These are phyloP conservation scores for Philereme vetulata DNA, from an alignment of 2,888 invertebrate species.

Conservation along the genomic window DNA sequence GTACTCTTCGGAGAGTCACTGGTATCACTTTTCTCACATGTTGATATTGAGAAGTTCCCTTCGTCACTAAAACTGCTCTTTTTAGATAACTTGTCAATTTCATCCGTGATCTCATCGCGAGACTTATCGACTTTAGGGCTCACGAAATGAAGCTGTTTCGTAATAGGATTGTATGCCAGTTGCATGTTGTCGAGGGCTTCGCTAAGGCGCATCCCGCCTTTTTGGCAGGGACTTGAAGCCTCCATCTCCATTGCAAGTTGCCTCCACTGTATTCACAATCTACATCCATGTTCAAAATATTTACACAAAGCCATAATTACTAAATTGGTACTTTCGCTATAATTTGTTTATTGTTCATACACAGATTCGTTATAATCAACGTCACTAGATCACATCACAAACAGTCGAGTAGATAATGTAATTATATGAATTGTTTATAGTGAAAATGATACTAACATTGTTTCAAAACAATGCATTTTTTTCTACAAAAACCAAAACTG, in stretches of 20 bases:
- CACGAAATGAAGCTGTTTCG: slow-evolving; percentile 88
- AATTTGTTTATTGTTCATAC: slow-evolving; percentile 8
- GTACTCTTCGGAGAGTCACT: slow-evolving; percentile 81
- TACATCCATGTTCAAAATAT: slow-evolving; percentile 59
- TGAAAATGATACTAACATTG: slow-evolving; percentile 8
- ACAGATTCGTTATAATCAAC: slow-evolving; percentile 3
- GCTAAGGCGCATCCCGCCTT: slow-evolving; percentile 85
- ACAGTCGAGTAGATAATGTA: slow-evolving; percentile 24
- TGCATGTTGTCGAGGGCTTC: slow-evolving; percentile 89
- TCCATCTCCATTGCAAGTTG: slow-evolving; percentile 63
- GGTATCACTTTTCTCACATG: slow-evolving; percentile 80
- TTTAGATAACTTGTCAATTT: slow-evolving; percentile 75
- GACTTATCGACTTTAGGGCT: slow-evolving; percentile 72
- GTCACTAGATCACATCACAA: slow-evolving; percentile 18
- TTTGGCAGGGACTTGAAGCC: slow-evolving; percentile 67
- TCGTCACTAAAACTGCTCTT: slow-evolving; percentile 82
- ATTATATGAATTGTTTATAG: slow-evolving; percentile 42
- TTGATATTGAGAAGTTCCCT: slow-evolving; percentile 78
- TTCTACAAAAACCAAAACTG: not conserved
- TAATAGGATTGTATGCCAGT: slow-evolving; percentile 89
- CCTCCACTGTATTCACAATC: slow-evolving; percentile 48
- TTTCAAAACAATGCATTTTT: slow-evolving; percentile 17
- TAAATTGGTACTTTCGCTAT: slow-evolving; percentile 12
- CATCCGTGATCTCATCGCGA: slow-evolving; percentile 60
- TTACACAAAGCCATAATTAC: slow-evolving; percentile 53